Percentiles rank a stretch among this genome's conserved stretches.
Evolutionary conservation across 2,113 vertebrate species (phyloP).

Genomic region (Papio anubis): DNA sequence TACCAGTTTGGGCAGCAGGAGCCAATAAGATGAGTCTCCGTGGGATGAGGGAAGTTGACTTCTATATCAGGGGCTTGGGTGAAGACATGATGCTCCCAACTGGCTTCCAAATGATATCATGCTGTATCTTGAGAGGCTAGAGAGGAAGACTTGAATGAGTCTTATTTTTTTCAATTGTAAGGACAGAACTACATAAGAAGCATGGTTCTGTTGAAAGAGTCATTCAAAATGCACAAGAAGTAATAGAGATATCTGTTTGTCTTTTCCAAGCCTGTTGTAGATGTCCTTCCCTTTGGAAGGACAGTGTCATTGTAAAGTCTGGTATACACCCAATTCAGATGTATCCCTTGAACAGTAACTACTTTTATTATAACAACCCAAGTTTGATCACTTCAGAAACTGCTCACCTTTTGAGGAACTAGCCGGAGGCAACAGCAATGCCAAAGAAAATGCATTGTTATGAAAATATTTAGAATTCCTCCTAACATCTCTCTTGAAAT

Average conservation of each 20-base stretch:
- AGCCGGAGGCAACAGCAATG: background rate
- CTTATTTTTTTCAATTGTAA: background rate
- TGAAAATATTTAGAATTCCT: conserved; percentile 15
- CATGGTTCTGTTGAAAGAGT: background rate
- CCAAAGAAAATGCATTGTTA: background rate
- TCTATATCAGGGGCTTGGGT: background rate
- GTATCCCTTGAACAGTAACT: background rate
- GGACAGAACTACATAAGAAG: background rate
- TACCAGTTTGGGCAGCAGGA: background rate
- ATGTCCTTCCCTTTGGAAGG: background rate
- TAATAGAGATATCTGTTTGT: background rate
- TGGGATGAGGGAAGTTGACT: background rate
- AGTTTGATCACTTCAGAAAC: background rate
- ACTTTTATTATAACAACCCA: background rate
- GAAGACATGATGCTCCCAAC: background rate
- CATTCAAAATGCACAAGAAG: background rate
- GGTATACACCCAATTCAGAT: background rate
- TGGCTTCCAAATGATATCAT: background rate
- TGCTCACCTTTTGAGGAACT: background rate
- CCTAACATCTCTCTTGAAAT: conserved; percentile 5
- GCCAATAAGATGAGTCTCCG: background rate
- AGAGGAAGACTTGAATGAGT: background rate
- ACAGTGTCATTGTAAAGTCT: background rate
- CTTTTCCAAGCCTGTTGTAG: background rate
- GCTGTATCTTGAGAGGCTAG: background rate